Base-by-base conservation (phyloP, 2,113 vertebrate genomes). In the Excalfactoria chinensis region DNA sequence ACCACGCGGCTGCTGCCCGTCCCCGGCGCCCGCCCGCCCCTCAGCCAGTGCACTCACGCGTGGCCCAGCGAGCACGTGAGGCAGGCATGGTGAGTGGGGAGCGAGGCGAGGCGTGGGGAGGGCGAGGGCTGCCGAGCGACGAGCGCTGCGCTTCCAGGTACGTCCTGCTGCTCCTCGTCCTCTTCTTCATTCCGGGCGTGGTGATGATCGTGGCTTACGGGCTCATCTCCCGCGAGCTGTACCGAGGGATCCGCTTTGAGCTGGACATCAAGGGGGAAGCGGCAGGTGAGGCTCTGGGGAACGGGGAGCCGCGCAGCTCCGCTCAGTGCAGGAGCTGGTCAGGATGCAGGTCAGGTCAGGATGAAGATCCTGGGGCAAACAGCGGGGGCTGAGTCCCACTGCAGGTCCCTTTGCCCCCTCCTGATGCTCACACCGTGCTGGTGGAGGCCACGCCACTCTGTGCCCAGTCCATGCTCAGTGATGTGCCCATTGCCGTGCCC, bases 21-120 rank as follows among this genome's bases (percentile, higher is more conserved):
- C 95, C 97, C 56, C 82, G 98, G 97, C 11, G 0, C 13, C n/a
- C 43, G 15, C 20, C 66, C 62, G 0, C 84, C 84, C 9, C 94
- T 89, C 18, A 97, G 97, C 48, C 97, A 97, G 93, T 99, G 99
- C 75, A 96, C 97, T 18, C 98, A 98, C 78, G 95, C 93, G 70
- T 99, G 99, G 99, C 98, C 98, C 58, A 96, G 96, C 4, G 95
- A 95, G 3, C 95, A 93, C 1, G 90, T 98, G 44, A 98, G 98
- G 63, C 99, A 99, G 96, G 97, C 97, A 53, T 99, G 99, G 99
- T 99, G 92, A 98, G 98, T 58, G 30, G 30, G 55, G 28, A 30
- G 55, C 53, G 17, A 11, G 6, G 32, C 55, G 7, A 17, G 30
- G 55, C 55, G 18, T 11, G 55, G 55, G 30, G 2, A 3, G 46